Conservation (phyloP, 2,888 invertebrate species). For the Tiliacea citrago region DNA sequence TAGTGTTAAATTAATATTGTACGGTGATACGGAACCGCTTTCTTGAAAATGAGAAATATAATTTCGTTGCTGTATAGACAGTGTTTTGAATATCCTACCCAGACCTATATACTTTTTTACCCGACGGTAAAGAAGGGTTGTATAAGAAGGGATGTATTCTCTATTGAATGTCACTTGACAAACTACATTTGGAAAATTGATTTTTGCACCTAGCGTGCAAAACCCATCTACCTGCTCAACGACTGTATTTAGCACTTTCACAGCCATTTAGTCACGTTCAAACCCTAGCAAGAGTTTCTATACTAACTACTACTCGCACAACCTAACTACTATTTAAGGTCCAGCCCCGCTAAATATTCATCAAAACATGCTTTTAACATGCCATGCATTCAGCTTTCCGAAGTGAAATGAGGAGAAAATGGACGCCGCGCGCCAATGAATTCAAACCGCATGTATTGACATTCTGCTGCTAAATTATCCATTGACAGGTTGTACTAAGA, state of each 20-base stretch:
- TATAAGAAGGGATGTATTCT: too few species aligned
- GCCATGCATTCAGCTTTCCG: constrained; percentile 67
- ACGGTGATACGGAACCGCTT: not conserved
- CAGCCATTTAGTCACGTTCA: constrained; percentile 22
- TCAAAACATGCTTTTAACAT: constrained; percentile 59
- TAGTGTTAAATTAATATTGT: too few species aligned
- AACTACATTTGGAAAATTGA: not conserved
- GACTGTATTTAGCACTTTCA: constrained; percentile 40
- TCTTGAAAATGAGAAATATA: not conserved
- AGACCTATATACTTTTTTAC: not conserved
- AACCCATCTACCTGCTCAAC: not conserved
- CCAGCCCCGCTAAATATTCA: constrained; percentile 50
- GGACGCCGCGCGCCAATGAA: constrained; percentile 58
- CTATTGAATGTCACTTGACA: not conserved
- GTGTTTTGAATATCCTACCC: not conserved
- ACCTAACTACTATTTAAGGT: constrained; percentile 34
- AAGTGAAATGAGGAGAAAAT: constrained; percentile 74
- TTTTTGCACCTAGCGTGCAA: not conserved
- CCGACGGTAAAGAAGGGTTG: not conserved
- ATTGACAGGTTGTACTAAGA: constrained; percentile 37
- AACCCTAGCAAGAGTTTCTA: constrained; percentile 27
- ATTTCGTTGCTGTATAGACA: not conserved
- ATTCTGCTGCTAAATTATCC: constrained; percentile 37
- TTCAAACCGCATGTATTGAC: constrained; percentile 52
- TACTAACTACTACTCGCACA: constrained; percentile 11